Base-by-base conservation (phyloP, 2,888 invertebrate species). In the Macroteleia sp. region DNA sequence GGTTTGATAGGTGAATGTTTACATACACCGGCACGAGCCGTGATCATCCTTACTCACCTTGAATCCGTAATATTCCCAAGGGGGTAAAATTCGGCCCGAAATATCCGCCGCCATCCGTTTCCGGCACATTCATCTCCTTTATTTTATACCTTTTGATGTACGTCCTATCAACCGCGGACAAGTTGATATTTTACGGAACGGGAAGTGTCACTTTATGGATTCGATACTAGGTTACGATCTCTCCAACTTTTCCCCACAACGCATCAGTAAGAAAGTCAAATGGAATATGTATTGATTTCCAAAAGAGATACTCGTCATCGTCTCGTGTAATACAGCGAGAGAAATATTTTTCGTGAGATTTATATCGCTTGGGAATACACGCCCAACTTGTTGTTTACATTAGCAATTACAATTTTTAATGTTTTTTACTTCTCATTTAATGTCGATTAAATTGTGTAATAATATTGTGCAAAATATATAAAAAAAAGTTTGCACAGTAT, bases 1-100 rank as follows among this genome's bases (percentile, higher is more conserved):
- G 14, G 16, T 56, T 62, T 57, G 74, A 66, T 74, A 66, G 30
- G 52, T 44, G 66, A 50, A 44, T 59, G 66, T 67, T 75, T 75
- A 75, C 74, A 44, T 71, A 44, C 39, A 48, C 66, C 54, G 52
- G 82, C 81, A 80, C 82, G 82, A 52, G 75, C 82, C 79, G 77
- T 82, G 82, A 85, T 81, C 83, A 84, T 82, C 82, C 81, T 83
- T 83, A 84, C 82, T 85, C 83, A 84, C 83, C 85, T 85, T 84
- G 87, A 86, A 85, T 86, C 85, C 84, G 80, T 85, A 83, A 86
- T 85, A 86, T 83, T 85, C 86, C 87, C 88, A 82, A 77, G 87
- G 64, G 77, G 67, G 41, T 64, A 32, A 59, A 67, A 66, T 56
- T 64, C 67, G 62, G 83, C 84, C 81, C 62, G 78, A 84, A 42